Percentiles rank a stretch among this genome's conserved stretches.
Evolutionary conservation across 1,140 invertebrate genomes (phyloP).

Genomic region (Achatina immaculata): DNA sequence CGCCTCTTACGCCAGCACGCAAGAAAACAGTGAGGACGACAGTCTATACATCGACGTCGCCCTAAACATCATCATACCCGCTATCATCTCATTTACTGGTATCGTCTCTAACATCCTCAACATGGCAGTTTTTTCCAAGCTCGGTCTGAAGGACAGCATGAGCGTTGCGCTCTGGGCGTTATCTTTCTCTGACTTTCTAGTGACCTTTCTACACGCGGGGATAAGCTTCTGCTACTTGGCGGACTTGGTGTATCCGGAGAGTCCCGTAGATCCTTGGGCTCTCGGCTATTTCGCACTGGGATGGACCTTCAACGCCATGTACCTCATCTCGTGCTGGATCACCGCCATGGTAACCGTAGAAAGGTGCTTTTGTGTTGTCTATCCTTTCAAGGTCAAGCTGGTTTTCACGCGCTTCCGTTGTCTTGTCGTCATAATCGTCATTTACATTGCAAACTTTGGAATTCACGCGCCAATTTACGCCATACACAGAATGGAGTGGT

Average conservation of each 20-base stretch:
- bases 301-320: neutral
- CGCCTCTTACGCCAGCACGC: too few species aligned
- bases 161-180: neutral
- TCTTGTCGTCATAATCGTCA: neutral
- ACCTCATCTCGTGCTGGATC: conserved; percentile 8
- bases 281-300: neutral
- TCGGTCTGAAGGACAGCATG: too few species aligned
- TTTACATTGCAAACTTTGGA: neutral
- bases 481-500: neutral
- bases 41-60: too few species aligned
- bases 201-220: neutral
- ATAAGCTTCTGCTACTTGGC: neutral
- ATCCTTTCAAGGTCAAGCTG: neutral
- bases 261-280: neutral
- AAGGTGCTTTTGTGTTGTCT: too few species aligned
- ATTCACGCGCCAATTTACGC: neutral
- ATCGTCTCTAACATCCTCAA: too few species aligned
- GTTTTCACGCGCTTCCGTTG: neutral
- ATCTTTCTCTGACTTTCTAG: neutral
- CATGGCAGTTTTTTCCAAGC: too few species aligned
- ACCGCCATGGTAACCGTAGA: neutral
- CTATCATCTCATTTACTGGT: neutral
- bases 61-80: neutral
- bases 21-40: too few species aligned
- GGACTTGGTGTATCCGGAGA: neutral